Conservation (phyloP, 2,888 invertebrate genomes). For the Dryocosmus kuriphilus region DNA sequence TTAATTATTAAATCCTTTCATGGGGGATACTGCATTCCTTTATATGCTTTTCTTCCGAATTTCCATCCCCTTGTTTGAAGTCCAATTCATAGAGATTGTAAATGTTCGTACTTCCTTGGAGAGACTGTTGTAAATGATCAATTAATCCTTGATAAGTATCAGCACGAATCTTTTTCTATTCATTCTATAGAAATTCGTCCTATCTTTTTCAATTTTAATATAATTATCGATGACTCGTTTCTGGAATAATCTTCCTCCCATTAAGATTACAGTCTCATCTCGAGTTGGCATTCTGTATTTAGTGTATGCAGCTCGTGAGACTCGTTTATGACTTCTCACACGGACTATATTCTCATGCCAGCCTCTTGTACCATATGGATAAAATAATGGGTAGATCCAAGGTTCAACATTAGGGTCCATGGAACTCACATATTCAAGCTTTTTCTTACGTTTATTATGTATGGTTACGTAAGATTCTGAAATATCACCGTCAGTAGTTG, state of each 20-base stretch:
- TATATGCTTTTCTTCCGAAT: no score
- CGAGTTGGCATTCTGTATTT: conserved; percentile 35
- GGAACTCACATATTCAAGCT: conserved; percentile 42
- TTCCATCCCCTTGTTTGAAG: no score
- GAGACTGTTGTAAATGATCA: conserved; percentile 48
- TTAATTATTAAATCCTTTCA: no score
- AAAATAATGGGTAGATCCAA: no score
- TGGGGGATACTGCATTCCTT: no score
- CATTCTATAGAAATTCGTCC: conserved; percentile 45
- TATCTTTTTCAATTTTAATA: no score
- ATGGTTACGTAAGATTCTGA: conserved; percentile 55
- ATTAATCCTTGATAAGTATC: no score
- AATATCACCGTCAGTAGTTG: conserved; percentile 56
- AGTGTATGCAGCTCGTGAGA: conserved; percentile 7
- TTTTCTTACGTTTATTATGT: conserved; percentile 50
- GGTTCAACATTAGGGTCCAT: no score
- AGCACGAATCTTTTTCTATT: conserved; percentile 46
- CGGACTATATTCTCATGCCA: conserved; percentile 25
- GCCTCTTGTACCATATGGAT: conserved; percentile 51
- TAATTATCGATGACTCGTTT: conserved; percentile 47
- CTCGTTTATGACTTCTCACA: not conserved
- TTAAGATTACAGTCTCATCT: conserved; percentile 26
- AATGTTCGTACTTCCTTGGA: no score
- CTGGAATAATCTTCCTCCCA: conserved; percentile 43
- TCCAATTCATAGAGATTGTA: no score